phyloP scores from a whole-genome alignment of 1,140 invertebrate species.

The Neotoxoptera formosana region DNA sequence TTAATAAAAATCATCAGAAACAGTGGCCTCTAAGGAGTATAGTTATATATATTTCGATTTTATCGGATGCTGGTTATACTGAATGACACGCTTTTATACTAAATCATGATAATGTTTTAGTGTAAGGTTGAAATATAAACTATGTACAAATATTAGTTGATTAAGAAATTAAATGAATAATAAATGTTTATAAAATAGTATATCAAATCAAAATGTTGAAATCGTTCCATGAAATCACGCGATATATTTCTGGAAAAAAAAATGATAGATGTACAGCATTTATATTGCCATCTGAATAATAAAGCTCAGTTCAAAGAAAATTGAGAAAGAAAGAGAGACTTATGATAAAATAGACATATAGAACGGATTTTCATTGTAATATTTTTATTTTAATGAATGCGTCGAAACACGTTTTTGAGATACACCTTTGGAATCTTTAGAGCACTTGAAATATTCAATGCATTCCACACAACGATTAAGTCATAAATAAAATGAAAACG shows the following conservation, averaged over 20 bases:
- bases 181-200: neutral
- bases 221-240: neutral
- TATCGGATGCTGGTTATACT: neutral
- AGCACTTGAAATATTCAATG: neutral
- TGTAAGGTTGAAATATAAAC: neutral
- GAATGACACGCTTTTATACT: too few relatives aligned
- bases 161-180: neutral
- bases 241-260: neutral
- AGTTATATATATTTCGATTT: neutral
- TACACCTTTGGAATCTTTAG: too few relatives aligned
- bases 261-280: neutral
- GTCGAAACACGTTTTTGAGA: neutral
- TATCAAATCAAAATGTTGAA: neutral
- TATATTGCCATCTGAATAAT: neutral
- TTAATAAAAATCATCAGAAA: neutral
- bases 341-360: neutral
- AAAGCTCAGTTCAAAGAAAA: neutral
- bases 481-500: constrained; percentile 9
- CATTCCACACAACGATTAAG: neutral
- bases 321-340: neutral
- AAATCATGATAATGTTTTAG: too few relatives aligned
- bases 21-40: neutral
- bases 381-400: neutral
- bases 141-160: neutral
- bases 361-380: neutral